These are phyloP conservation scores for Trematomus bernacchii DNA, from an alignment of 2,797 vertebrate genomes.

Conservation along the genomic window DNA sequence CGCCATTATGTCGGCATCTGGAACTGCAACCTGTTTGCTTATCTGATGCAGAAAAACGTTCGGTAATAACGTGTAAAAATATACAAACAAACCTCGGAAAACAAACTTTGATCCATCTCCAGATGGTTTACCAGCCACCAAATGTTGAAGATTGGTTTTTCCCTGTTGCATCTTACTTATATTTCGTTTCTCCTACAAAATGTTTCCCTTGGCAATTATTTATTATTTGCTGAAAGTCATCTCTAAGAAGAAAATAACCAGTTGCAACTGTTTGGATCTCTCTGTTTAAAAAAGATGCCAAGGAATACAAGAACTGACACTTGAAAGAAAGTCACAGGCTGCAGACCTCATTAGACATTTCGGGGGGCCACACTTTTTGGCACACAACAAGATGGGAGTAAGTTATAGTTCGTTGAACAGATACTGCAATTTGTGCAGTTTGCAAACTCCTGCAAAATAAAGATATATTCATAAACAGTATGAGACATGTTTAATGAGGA, in stretches of 20 bases:
- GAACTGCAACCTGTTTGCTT: conserved; percentile 13
- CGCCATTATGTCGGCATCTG: conserved; percentile 37
- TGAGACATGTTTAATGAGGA: background rate
- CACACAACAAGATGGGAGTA: background rate
- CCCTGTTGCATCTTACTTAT: conserved; percentile 30
- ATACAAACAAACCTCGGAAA: background rate
- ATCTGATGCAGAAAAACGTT: conserved; percentile 19
- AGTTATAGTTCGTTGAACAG: background rate
- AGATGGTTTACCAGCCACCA: background rate
- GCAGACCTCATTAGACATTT: conserved; percentile 3
- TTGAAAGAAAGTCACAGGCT: background rate
- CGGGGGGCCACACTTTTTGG: background rate
- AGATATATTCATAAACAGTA: background rate
- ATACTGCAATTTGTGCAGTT: conserved; percentile 1
- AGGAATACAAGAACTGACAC: conserved; percentile 20
- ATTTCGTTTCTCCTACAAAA: conserved; percentile 21
- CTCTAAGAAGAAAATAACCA: conserved; percentile 11
- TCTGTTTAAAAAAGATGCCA: conserved; percentile 22
- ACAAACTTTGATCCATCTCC: background rate
- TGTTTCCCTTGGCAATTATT: conserved; percentile 22
- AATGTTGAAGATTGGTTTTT: conserved; percentile 14
- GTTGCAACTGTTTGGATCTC: conserved; percentile 5
- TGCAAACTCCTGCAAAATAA: conserved; percentile 4
- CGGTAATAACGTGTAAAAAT: conserved; percentile 4
- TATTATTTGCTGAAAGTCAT: conserved; percentile 25